Percentiles rank a stretch among this genome's conserved stretches.
phyloP scores from a whole-genome alignment of 2,888 invertebrate genomes.

The Lepetodrilus schrolli region DNA sequence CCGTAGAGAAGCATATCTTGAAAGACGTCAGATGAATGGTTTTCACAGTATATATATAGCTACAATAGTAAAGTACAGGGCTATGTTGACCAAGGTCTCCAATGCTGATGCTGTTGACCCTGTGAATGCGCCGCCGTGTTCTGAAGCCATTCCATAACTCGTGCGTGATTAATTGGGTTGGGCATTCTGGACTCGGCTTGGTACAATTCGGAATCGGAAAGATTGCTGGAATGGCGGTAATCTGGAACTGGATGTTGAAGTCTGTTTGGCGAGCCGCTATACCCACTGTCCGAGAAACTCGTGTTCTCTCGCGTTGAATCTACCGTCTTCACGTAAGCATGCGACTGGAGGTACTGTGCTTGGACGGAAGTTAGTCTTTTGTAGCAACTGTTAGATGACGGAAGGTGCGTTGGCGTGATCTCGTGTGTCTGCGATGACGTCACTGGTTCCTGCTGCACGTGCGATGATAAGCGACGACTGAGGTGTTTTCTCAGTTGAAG shows the following conservation, averaged over 20 bases:
- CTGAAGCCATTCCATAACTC: not conserved
- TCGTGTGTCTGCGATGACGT: not conserved
- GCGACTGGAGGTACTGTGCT: not conserved
- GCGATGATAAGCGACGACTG: not conserved
- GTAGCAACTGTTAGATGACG: too few species aligned
- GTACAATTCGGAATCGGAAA: not conserved
- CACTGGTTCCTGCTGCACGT: not conserved
- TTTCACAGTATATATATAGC: too few species aligned
- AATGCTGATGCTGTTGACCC: not conserved
- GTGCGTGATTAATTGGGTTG: not conserved
- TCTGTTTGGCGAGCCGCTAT: not conserved
- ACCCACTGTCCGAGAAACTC: conserved; percentile 5
- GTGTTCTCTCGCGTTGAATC: not conserved
- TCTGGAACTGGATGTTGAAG: too few species aligned
- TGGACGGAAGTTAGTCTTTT: too few species aligned
- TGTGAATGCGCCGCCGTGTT: not conserved
- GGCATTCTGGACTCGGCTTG: not conserved
- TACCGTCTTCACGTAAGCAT: not conserved
- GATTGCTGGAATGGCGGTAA: not conserved
- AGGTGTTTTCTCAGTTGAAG: conserved; percentile 26
- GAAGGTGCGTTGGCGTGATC: not conserved
- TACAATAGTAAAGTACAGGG: too few species aligned
- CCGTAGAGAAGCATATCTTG: too few species aligned
- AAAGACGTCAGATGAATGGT: too few species aligned
- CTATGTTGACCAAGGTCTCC: not conserved